Conservation (phyloP, 2,888 invertebrate genomes). For the Dicyrtoma fusca region DNA sequence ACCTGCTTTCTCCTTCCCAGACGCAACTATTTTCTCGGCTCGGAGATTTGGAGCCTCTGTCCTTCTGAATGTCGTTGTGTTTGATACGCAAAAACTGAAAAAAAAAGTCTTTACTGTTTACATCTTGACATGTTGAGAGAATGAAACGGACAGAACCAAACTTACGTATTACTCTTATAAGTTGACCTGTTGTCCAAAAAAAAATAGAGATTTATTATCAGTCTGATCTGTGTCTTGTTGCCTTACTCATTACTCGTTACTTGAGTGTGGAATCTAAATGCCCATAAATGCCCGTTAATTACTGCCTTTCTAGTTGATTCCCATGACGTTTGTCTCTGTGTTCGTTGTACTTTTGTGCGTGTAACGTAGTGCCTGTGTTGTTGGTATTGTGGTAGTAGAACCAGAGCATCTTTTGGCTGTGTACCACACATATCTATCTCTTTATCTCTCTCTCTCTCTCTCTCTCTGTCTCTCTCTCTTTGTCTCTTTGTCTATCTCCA, state of each 20-base stretch:
- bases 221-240: slow-evolving; percentile 11
- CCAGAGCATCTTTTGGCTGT: no score
- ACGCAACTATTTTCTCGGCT: slow-evolving; percentile 31
- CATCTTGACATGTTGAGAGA: slow-evolving; percentile 8
- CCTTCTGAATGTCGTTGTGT: slow-evolving; percentile 41
- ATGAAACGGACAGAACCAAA: slow-evolving; percentile 1
- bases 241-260: slow-evolving; percentile 22
- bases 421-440: no score
- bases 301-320: no score
- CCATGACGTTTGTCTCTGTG: no score
- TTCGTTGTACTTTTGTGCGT: no score
- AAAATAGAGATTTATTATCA: not conserved
- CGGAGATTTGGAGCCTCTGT: slow-evolving; percentile 40
- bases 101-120: not conserved
- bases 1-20: slow-evolving; percentile 41
- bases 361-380: no score
- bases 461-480: no score
- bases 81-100: no score
- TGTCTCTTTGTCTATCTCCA: no score
- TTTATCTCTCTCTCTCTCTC: no score
- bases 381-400: no score
- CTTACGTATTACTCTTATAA: not conserved
- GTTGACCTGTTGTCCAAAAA: not conserved
- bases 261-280: slow-evolving; percentile 8
- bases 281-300: no score